Conservation (phyloP, 2,113 vertebrate genomes). For the Typhlomys cinereus region DNA sequence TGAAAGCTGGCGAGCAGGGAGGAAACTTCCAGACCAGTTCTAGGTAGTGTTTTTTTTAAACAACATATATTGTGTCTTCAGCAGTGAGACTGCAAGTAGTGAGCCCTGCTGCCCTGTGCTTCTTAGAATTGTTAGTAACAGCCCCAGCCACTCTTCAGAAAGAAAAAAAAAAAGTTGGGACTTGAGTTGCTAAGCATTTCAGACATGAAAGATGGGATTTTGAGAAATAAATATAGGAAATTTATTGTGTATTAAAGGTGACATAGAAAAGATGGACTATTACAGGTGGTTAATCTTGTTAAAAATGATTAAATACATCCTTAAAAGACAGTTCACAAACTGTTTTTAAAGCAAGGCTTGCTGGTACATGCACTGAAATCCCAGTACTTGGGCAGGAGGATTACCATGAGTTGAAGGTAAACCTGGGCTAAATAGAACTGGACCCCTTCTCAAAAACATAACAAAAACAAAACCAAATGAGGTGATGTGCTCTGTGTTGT, state of each 20-base stretch:
- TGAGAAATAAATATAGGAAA: background rate
- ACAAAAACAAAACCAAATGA: background rate
- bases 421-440: background rate
- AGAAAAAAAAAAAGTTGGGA: background rate
- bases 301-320: background rate
- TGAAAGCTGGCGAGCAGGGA: too few species aligned
- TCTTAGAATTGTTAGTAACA: constrained; percentile 10
- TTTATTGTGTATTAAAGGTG: background rate
- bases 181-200: background rate
- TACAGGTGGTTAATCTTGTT: background rate
- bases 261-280: background rate
- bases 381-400: background rate
- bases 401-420: background rate
- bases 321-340: background rate
- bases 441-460: too few species aligned
- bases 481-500: background rate
- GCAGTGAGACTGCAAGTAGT: too few species aligned
- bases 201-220: too few species aligned
- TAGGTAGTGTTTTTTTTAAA: too few species aligned
- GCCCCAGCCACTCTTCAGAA: background rate
- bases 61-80: too few species aligned
- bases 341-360: background rate
- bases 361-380: background rate
- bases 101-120: background rate
- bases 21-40: too few species aligned